These are phyloP conservation scores for Heliocidaris tuberculata DNA, from an alignment of 35 echinoderm and acorn worm genomes.

Conservation along the genomic window DNA sequence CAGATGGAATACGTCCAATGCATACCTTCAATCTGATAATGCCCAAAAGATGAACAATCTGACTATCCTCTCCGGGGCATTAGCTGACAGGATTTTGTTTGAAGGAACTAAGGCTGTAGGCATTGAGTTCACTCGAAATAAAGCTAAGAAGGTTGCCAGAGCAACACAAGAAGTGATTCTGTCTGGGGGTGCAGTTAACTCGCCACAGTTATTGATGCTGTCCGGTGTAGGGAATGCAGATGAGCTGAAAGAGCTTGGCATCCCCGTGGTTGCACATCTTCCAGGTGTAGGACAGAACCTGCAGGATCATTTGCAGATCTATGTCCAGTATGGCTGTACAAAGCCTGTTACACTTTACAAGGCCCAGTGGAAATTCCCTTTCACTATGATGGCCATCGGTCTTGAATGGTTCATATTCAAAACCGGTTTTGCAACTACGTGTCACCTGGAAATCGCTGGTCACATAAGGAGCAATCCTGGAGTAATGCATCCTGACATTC, in stretches of 20 bases:
- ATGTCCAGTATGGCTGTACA: constrained; percentile 83
- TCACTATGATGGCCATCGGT: constrained; percentile 86
- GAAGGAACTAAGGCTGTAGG: constrained; percentile 82
- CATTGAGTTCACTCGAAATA: constrained; percentile 64
- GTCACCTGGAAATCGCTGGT: constrained; percentile 82
- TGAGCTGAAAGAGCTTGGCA: constrained; percentile 71
- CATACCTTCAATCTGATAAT: constrained; percentile 72
- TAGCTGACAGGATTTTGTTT: constrained; percentile 68
- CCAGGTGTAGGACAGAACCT: constrained; percentile 96
- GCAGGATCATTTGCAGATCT: constrained; percentile 92
- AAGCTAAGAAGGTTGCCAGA: constrained; percentile 35
- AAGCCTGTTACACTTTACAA: constrained; percentile 88
- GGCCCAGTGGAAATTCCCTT: constrained; percentile 93
- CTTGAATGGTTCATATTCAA: constrained; percentile 90
- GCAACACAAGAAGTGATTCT: constrained; percentile 82
- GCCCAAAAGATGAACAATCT: constrained; percentile 72
- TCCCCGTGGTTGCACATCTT: constrained; percentile 80
- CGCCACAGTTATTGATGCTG: constrained; percentile 87
- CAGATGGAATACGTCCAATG: constrained; percentile 87
- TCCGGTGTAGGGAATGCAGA: constrained; percentile 97
- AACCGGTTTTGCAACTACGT: constrained; percentile 73
- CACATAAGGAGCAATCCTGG: constrained; percentile 81
- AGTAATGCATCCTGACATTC: constrained; percentile 84
- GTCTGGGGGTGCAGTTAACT: constrained; percentile 82
- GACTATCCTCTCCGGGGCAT: constrained; percentile 50